Evolutionary conservation across 1,140 invertebrate species (phyloP), one percentile per base, ranked within the genome.

Genomic region (Drosophila nigromelanica): DNA sequence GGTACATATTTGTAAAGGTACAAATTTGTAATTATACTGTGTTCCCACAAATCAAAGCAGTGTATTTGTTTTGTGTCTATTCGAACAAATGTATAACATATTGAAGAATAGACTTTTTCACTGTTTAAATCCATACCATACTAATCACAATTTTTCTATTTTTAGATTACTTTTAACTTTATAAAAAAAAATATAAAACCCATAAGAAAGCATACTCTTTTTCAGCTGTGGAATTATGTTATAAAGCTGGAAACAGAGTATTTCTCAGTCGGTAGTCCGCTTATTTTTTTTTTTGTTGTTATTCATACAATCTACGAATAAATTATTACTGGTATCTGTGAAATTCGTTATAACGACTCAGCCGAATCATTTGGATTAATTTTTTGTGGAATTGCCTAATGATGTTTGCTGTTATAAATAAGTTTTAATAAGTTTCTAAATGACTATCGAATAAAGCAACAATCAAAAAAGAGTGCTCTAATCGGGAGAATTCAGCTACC

Each of bases 351-450:
- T 75, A 76, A 76, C 78, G 50, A 78, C 71, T 87, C 71, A 72
- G 15, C 55, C 63, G 76, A 78, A 81, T 74, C 74, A 87, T 86
- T 86, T 66, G 58, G 64, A 81, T 73, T 79, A 76, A 76, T 75
- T 66, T 78, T 82, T 70, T 85, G 63, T 83, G 68, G 80, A 72
- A 83, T 78, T 85, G 80, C 80, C 70, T 81, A 81, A 81, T 83
- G 76, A 83, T 80, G 72, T 76, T 68, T 72, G 80, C 71, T 69
- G 63, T 40, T 82, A 37, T 8, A 35, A 35, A 35, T 35, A 35
- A 35, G 33, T 35, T 76, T 80, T 83, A 85, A 83, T 85, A 79
- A 78, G 14, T 24, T 66, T 48, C 47, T n/a, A 18, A 73, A 74
- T 78, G 74, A 82, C 79, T 73, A 55, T 64, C 75, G 59, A 42